These are phyloP conservation scores for Halesus radiatus DNA, from an alignment of 1,140 invertebrate genomes.

Conservation along the genomic window DNA sequence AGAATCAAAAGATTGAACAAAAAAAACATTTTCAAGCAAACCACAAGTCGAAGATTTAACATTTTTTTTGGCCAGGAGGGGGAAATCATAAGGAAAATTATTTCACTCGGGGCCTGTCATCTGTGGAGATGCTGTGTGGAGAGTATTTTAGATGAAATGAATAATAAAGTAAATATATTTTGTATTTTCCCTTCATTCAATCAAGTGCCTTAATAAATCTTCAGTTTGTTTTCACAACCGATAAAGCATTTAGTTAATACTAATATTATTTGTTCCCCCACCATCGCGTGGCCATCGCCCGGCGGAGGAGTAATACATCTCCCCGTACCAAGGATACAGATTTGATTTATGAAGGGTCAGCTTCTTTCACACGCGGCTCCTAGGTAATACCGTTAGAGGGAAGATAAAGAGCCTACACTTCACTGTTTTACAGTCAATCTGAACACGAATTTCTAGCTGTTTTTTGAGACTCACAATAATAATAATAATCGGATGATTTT, in stretches of 20 bases:
- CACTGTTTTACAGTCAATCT: slow-evolving; percentile 15
- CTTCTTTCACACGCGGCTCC: slow-evolving; percentile 39
- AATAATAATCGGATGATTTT: too few relatives aligned
- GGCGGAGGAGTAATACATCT: slow-evolving; percentile 49
- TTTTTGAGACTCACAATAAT: too few relatives aligned
- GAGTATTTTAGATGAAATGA: too few relatives aligned
- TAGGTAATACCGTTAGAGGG: slow-evolving; percentile 50
- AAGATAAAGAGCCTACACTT: slow-evolving; percentile 41
- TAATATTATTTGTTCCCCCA: neutral
- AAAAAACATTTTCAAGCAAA: too few relatives aligned
- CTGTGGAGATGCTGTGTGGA: too few relatives aligned
- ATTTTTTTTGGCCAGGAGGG: too few relatives aligned
- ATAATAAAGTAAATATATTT: too few relatives aligned
- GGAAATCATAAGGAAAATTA: too few relatives aligned
- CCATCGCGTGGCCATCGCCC: neutral
- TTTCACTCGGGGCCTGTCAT: too few relatives aligned
- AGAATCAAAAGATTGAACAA: too few relatives aligned
- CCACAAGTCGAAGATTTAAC: too few relatives aligned
- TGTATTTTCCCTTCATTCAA: too few relatives aligned
- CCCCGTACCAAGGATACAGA: slow-evolving; percentile 32
- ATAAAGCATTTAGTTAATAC: slow-evolving; percentile 27
- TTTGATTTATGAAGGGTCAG: slow-evolving; percentile 56
- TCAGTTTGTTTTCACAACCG: slow-evolving; percentile 8
- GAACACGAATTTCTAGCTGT: neutral
- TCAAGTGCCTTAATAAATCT: neutral